Base-by-base conservation (phyloP, 2,113 vertebrate genomes). In the Asarcornis scutulata region DNA sequence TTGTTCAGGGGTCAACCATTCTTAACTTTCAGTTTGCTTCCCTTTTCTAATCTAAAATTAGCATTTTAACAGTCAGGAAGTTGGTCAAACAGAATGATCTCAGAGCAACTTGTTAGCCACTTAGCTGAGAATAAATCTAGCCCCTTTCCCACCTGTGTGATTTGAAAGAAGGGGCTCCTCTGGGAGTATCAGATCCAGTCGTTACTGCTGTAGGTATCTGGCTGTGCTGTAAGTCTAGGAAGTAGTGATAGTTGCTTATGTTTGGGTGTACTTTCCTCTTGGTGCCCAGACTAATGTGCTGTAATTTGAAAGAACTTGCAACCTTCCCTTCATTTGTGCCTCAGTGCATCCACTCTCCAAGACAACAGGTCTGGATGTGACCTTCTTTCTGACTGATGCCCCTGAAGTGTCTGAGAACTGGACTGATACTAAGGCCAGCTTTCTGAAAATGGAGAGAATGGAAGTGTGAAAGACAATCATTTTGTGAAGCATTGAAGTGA, bases 21-120 rank as follows among this genome's bases (percentile, higher is more conserved):
- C 34, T 58, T 91, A 68, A 46, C n/a, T 74, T 92, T 95, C 40
- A 29, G 26, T 48, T 85, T 85, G 23, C 12, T 91, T 34, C 53
- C 17, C 27, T 87, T 83, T 69, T 85, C 31, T 56, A 55, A 66
- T 68, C 22, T 63, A 3, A 14, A 66, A 7, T 58, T 42, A 75
- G 55, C 46, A 73, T 83, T 95, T 96, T 88, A 88, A 55, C 38
- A 75, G 68, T 63, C 60, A 86, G 23, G 21, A 60, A 15, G 7
- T n/a, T 92, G 72, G 66, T 86, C 40, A 81, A 77, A 86, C 17
- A 80, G 83, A 86, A 72, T 71, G 46, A 84, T 40, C n/a, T 71
- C 71, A 83, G 55, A 94, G 72, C 48, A 93, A 80, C 46, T 69
- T 80, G 40, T 90, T 86, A 80, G 72, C 31, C 94, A 77, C 40